phyloP scores from a whole-genome alignment of 2,113 vertebrate genomes.

The Mustela nigripes region DNA sequence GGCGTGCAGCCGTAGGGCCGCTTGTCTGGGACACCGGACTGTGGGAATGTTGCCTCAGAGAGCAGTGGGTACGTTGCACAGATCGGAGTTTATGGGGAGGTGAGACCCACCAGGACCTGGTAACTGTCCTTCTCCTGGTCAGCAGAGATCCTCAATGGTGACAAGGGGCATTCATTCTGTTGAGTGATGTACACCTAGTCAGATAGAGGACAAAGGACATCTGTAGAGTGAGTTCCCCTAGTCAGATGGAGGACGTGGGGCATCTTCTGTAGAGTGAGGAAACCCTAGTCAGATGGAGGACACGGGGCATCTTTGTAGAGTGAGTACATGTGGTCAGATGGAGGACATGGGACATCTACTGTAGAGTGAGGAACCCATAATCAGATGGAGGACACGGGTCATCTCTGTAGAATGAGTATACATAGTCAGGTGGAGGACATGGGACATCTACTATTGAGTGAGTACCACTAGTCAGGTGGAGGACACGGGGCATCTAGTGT shows the following conservation, averaged over 20 bases:
- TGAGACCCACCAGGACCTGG: background rate
- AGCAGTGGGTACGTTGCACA: background rate
- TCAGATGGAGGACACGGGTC: no score
- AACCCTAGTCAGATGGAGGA: no score
- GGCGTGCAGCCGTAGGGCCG: background rate
- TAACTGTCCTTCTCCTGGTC: background rate
- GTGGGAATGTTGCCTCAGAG: background rate
- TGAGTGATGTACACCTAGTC: background rate
- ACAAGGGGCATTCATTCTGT: background rate
- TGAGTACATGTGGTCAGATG: no score
- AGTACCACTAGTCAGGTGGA: background rate
- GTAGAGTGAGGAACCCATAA: no score
- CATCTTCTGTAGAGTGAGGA: no score
- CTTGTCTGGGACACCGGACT: background rate
- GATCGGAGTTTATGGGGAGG: background rate
- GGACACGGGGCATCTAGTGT: accelerated
- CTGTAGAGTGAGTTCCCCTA: background rate
- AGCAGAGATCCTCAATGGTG: background rate
- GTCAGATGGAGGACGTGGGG: no score
- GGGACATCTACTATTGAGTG: background rate
- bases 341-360: background rate
- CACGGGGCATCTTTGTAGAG: no score
- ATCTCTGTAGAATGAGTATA: no score
- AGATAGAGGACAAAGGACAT: background rate
- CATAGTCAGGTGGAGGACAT: accelerated